Percentiles rank a stretch among this genome's conserved stretches.
phyloP scores from a whole-genome alignment of 1,140 invertebrate species.

The Atta cephalotes region DNA sequence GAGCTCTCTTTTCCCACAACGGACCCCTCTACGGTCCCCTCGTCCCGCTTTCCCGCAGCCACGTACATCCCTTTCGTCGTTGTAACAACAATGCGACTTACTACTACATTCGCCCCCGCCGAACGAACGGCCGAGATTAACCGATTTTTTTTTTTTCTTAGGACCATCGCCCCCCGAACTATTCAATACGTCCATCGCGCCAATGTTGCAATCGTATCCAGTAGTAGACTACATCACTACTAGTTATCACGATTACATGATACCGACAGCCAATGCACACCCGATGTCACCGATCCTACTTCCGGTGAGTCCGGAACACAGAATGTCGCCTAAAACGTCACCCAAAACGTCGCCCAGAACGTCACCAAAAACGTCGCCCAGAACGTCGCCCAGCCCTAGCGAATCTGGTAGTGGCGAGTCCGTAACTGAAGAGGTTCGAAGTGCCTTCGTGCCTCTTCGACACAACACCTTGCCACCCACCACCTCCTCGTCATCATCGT shows the following conservation, averaged over 20 bases:
- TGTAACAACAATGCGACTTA: constrained; percentile 59
- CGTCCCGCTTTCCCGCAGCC: constrained; percentile 56
- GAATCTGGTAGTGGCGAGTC: constrained; percentile 83
- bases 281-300: constrained; percentile 15
- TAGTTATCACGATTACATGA: constrained; percentile 79
- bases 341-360: not conserved
- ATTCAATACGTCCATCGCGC: constrained; percentile 79
- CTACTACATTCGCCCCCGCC: constrained; percentile 8
- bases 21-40: constrained; percentile 66
- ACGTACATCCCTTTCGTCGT: constrained; percentile 21
- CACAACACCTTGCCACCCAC: constrained; percentile 79
- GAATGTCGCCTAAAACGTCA: not conserved
- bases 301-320: constrained; percentile 68
- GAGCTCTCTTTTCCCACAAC: constrained; percentile 80
- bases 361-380: constrained; percentile 48
- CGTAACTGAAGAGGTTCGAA: constrained; percentile 90
- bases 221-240: constrained; percentile 80
- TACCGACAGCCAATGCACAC: constrained; percentile 28
- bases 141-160: constrained; percentile 68
- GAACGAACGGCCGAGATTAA: constrained; percentile 39
- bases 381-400: constrained; percentile 83
- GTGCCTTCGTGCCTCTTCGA: constrained; percentile 89
- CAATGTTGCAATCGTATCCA: constrained; percentile 76
- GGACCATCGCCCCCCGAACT: constrained; percentile 81
- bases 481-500: constrained; percentile 85